Evolutionary conservation across 1,140 invertebrate genomes (phyloP).

Genomic region (Thereuonema tuberculata): DNA sequence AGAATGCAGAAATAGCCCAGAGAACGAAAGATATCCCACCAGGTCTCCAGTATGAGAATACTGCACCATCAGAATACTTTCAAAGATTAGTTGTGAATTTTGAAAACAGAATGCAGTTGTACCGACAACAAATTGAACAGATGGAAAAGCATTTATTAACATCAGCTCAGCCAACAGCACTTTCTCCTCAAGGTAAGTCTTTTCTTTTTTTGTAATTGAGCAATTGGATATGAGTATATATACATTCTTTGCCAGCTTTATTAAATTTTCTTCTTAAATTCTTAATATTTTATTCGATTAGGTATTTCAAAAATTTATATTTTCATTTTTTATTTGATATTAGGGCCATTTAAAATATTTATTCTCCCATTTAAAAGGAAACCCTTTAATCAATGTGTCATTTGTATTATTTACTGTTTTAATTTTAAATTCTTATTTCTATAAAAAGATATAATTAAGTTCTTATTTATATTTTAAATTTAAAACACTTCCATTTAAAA

Average conservation of each 20-base stretch:
- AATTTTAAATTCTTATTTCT: no score
- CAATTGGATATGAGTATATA: conserved; percentile 8
- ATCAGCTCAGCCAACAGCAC: conserved; percentile 44
- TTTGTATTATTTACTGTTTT: no score
- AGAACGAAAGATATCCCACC: conserved; percentile 59
- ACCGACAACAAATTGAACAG: conserved; percentile 53
- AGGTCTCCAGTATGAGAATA: conserved; percentile 62
- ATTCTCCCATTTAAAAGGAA: no score
- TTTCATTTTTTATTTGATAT: no score
- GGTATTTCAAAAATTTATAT: no score
- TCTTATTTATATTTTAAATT: no score
- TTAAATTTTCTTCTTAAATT: no score
- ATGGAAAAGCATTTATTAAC: conserved; percentile 56
- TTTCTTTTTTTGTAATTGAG: conserved; percentile 19
- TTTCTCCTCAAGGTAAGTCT: conserved; percentile 48
- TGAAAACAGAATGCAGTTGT: conserved; percentile 49
- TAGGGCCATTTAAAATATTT: no score
- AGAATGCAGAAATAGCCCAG: conserved; percentile 60
- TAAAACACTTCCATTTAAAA: no score
- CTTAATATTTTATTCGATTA: no score
- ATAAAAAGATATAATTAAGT: no score
- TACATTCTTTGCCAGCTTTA: not conserved
- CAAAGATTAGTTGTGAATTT: conserved; percentile 53
- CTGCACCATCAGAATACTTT: conserved; percentile 55
- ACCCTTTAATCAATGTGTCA: no score